Conservation (phyloP, 2,113 vertebrate species). For the Lepus europaeus region DNA sequence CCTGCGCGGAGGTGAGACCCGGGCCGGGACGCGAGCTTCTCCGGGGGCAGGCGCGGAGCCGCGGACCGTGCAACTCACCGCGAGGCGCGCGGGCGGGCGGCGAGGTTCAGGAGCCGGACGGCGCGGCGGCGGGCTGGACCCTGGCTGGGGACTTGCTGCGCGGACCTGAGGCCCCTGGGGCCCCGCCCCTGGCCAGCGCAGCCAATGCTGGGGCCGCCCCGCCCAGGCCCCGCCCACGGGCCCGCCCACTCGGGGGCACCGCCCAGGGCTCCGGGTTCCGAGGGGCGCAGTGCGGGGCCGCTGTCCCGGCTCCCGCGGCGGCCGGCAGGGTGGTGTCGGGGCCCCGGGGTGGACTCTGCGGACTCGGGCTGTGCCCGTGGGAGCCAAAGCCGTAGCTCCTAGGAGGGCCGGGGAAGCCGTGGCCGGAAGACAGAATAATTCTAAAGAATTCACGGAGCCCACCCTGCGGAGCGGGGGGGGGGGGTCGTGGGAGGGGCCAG, state of each 20-base stretch:
- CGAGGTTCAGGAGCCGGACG: background rate
- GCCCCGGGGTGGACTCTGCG: too few relatives aligned
- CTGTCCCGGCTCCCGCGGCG: accelerated
- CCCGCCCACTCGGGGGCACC: background rate
- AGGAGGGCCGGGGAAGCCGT: background rate
- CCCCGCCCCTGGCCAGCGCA: constrained; percentile 39
- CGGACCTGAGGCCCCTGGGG: background rate
- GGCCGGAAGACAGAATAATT: constrained; percentile 10
- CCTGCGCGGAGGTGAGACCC: background rate
- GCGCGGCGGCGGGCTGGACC: background rate
- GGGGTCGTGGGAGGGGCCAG: background rate
- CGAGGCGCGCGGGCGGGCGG: background rate
- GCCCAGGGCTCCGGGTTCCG: background rate
- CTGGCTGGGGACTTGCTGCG: constrained; percentile 23
- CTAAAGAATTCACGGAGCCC: background rate
- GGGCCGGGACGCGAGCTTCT: background rate
- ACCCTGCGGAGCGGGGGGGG: background rate
- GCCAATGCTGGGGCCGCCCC: constrained; percentile 40
- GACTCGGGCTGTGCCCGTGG: background rate
- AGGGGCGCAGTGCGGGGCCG: accelerated
- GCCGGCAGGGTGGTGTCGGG: accelerated
- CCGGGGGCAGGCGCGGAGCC: background rate
- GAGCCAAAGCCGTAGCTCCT: background rate
- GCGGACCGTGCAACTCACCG: constrained; percentile 53
- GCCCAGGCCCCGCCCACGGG: background rate